Percentiles rank a stretch among this genome's conserved stretches.
Evolutionary conservation across 2,888 invertebrate species (phyloP).

Genomic region (Acanthoscelides obtectus): DNA sequence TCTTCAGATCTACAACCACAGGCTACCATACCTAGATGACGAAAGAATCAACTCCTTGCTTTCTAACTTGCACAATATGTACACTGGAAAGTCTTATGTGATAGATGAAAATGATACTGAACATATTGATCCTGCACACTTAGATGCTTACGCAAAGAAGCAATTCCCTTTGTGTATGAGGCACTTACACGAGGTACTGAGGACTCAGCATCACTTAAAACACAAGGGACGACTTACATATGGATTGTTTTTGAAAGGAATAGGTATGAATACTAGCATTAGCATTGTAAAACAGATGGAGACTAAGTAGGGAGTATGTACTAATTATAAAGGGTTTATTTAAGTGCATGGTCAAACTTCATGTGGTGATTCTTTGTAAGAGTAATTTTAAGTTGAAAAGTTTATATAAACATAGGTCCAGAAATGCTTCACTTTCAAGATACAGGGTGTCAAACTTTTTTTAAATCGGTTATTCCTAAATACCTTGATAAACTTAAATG

Average conservation of each 20-base stretch:
- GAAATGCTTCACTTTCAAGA: no score
- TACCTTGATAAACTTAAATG: no score
- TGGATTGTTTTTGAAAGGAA: slow-evolving; percentile 88
- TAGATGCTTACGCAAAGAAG: slow-evolving; percentile 73
- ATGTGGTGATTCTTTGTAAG: no score
- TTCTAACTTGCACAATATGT: slow-evolving; percentile 72
- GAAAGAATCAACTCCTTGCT: slow-evolving; percentile 72
- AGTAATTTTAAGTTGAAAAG: no score
- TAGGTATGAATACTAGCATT: no score
- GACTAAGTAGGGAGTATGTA: no score
- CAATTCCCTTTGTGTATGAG: slow-evolving; percentile 98
- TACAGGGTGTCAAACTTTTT: no score
- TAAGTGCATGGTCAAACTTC: no score
- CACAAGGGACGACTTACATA: slow-evolving; percentile 88
- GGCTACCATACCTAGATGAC: slow-evolving; percentile 75
- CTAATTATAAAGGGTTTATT: no score
- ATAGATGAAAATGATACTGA: slow-evolving; percentile 44
- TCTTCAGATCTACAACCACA: slow-evolving; percentile 57
- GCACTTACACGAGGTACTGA: slow-evolving; percentile 74
- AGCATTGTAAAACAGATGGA: no score
- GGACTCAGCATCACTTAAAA: slow-evolving; percentile 79
- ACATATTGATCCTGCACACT: slow-evolving; percentile 34
- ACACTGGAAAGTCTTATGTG: slow-evolving; percentile 77
- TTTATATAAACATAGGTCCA: no score
- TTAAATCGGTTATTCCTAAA: no score